Conservation (phyloP, 2,888 invertebrate genomes). For the Timandra comae region DNA sequence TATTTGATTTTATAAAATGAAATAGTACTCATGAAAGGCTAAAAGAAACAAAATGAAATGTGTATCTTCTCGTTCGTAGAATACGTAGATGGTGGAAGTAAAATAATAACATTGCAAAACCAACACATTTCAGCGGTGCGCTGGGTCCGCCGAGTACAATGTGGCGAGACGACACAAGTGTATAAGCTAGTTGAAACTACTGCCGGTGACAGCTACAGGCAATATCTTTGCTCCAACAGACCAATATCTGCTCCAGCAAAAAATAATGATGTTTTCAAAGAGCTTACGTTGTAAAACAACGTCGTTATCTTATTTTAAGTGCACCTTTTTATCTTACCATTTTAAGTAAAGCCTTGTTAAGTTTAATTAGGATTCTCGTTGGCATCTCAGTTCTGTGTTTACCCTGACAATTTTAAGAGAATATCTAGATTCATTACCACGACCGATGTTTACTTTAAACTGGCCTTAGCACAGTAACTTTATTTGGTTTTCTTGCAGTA, state of each 20-base stretch:
- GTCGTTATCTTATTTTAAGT: conserved; percentile 21
- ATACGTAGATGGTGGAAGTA: conserved; percentile 18
- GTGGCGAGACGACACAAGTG: conserved; percentile 43
- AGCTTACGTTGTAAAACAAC: conserved; percentile 25
- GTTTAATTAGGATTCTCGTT: too few relatives aligned
- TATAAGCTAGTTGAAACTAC: conserved; percentile 56
- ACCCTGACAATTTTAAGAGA: too few relatives aligned
- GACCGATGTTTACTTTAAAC: too few relatives aligned
- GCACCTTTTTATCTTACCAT: too few relatives aligned
- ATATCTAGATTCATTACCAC: too few relatives aligned
- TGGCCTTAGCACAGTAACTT: too few relatives aligned
- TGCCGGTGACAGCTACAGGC: conserved; percentile 64
- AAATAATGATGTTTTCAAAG: conserved; percentile 45
- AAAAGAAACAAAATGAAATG: conserved; percentile 10
- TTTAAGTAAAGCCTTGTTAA: too few relatives aligned
- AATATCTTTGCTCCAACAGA: conserved; percentile 61
- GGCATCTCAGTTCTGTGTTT: too few relatives aligned
- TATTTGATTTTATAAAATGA: too few relatives aligned
- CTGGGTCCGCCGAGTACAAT: conserved; percentile 34
- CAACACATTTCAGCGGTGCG: conserved; percentile 31
- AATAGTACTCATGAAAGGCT: conserved; percentile 4
- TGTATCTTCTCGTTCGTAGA: conserved; percentile 11
- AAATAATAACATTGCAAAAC: conserved; percentile 26
- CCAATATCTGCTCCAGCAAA: conserved; percentile 58
- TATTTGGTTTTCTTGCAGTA: too few relatives aligned